These are phyloP conservation scores for Alethe castanea DNA, from an alignment of 2,113 vertebrate species.

Conservation along the genomic window DNA sequence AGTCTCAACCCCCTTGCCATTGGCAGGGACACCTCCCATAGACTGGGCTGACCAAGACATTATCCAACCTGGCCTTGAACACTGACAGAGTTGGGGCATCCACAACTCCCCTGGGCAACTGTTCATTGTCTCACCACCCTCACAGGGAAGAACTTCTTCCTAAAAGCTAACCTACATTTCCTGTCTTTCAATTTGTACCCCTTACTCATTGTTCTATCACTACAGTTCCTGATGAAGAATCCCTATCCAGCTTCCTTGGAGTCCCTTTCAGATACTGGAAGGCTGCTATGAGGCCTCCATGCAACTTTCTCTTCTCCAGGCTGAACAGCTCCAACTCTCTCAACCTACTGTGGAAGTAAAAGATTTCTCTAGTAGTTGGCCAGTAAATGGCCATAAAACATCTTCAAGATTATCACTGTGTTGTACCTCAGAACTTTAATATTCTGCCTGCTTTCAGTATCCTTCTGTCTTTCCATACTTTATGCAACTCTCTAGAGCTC, in stretches of 20 bases:
- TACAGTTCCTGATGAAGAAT: not conserved
- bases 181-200: not conserved
- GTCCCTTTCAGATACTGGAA: not conserved
- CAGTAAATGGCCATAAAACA: not conserved
- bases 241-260: not conserved
- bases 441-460: not conserved
- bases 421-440: not conserved
- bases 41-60: not conserved
- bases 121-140: not conserved
- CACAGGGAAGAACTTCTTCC: not conserved
- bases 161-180: not conserved
- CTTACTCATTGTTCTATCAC: not conserved
- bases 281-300: not conserved
- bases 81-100: not conserved
- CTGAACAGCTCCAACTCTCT: not conserved
- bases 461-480: not conserved
- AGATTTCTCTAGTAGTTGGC: not conserved
- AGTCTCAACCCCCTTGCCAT: not conserved
- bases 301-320: not conserved
- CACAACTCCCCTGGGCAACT: not conserved
- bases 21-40: not conserved
- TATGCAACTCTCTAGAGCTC: not conserved
- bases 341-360: not conserved
- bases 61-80: not conserved
- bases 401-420: not conserved